Percentiles rank a stretch among this genome's conserved stretches.
These are phyloP conservation scores for Xestia rhomboidea DNA, from an alignment of 2,888 invertebrate genomes.

Conservation along the genomic window DNA sequence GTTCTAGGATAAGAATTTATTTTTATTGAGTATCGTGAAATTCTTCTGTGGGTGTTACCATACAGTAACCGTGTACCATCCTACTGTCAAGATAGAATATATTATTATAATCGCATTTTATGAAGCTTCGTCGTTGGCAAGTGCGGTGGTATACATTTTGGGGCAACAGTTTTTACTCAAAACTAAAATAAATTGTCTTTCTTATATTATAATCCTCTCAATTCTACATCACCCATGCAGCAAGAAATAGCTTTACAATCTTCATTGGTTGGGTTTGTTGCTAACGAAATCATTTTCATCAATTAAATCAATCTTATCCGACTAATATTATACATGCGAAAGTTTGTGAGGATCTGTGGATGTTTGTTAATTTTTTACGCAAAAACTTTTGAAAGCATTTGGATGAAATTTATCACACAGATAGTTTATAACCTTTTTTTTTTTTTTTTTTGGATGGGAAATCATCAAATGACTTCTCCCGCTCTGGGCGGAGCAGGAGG, in stretches of 20 bases:
- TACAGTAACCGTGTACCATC: background rate
- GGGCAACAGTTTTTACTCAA: background rate
- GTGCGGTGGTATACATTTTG: background rate
- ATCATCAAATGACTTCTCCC: too few species aligned
- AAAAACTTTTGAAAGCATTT: too few species aligned
- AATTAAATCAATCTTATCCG: too few species aligned
- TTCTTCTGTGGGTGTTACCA: background rate
- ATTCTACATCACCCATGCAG: background rate
- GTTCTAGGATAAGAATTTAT: background rate
- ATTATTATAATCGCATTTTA: background rate
- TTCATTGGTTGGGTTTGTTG: background rate
- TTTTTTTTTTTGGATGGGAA: too few species aligned
- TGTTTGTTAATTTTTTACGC: too few species aligned
- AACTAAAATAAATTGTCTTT: background rate
- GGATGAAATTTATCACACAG: too few species aligned
- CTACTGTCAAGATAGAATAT: background rate
- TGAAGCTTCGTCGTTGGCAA: background rate
- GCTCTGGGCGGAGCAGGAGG: too few species aligned
- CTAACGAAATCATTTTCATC: background rate
- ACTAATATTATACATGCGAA: too few species aligned
- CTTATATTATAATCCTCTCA: too few species aligned
- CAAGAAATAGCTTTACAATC: background rate
- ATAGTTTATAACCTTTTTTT: too few species aligned
- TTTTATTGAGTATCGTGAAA: constrained; percentile 1
- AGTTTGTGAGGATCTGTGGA: too few species aligned